Evolutionary conservation across 2,113 vertebrate genomes (phyloP).

Genomic region (Chinchilla lanigera): DNA sequence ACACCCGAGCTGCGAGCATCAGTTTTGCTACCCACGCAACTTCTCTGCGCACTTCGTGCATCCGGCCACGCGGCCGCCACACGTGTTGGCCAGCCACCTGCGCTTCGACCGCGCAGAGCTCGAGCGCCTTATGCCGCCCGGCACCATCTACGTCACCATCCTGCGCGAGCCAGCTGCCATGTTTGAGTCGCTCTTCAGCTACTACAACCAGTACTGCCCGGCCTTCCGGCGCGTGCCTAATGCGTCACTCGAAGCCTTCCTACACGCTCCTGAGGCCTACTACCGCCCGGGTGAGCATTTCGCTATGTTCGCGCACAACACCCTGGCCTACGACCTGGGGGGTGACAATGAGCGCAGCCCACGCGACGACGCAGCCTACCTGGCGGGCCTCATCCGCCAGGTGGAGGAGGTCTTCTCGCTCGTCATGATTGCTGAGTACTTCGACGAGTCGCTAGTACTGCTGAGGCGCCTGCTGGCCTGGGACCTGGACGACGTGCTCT

Average conservation of each 20-base stretch:
- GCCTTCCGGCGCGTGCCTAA: slow-evolving; percentile 91
- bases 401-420: slow-evolving; percentile 90
- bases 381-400: slow-evolving; percentile 85
- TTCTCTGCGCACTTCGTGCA: slow-evolving; percentile 91
- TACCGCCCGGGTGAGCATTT: slow-evolving; percentile 89
- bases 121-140: slow-evolving; percentile 88
- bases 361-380: slow-evolving; percentile 81
- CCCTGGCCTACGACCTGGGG: slow-evolving; percentile 91
- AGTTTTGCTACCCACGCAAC: slow-evolving; percentile 92
- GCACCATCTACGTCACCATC: slow-evolving; percentile 92
- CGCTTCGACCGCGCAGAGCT: slow-evolving; percentile 89
- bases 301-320: slow-evolving; percentile 92
- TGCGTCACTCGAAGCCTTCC: slow-evolving; percentile 90
- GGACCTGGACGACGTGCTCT: slow-evolving; percentile 92
- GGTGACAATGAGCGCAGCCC: slow-evolving; percentile 88
- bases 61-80: slow-evolving; percentile 88
- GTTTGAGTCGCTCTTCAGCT: slow-evolving; percentile 94
- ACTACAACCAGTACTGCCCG: slow-evolving; percentile 91
- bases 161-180: slow-evolving; percentile 91
- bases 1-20: slow-evolving; percentile 88
- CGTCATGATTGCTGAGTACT: slow-evolving; percentile 94
- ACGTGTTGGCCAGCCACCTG: slow-evolving; percentile 91
- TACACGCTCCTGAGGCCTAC: slow-evolving; percentile 88
- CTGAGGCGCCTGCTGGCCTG: slow-evolving; percentile 91
- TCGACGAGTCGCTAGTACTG: slow-evolving; percentile 93